These are phyloP conservation scores for Thera britannica DNA, from an alignment of 2,888 invertebrate species.

Conservation along the genomic window DNA sequence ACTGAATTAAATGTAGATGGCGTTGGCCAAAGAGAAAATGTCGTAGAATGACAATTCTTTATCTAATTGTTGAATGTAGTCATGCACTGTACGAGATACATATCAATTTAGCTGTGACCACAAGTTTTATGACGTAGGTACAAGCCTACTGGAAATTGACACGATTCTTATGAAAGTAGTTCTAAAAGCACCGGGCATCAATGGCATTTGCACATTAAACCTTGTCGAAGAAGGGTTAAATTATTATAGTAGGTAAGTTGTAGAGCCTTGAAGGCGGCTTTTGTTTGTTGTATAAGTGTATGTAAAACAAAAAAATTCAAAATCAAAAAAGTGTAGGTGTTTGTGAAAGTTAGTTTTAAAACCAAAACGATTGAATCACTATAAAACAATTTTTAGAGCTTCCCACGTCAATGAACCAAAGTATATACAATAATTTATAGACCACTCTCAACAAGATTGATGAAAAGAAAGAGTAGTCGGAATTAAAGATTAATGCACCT, in stretches of 20 bases:
- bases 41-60: background rate
- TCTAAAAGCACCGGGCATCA: background rate
- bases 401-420: background rate
- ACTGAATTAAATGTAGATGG: constrained; percentile 36
- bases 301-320: background rate
- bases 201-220: constrained; percentile 5
- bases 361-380: background rate
- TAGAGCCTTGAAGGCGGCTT: constrained; percentile 11
- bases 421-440: background rate
- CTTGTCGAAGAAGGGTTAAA: background rate
- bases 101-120: constrained; percentile 28
- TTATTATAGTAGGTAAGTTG: background rate
- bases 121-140: constrained; percentile 7
- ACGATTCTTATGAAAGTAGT: constrained; percentile 7
- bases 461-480: too few relatives aligned
- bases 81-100: constrained; percentile 21
- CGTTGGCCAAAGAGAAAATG: background rate
- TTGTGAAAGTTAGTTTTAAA: background rate
- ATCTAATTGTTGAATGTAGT: constrained; percentile 12
- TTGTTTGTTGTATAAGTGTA: background rate
- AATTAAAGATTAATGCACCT: too few relatives aligned
- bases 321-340: background rate
- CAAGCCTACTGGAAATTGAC: background rate
- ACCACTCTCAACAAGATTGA: background rate
- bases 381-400: background rate